A percentile compares a stretch with the other conserved stretches of the same genome.
Evolutionary conservation across 1,140 invertebrate genomes (phyloP).

Genomic region (Planococcus citri): DNA sequence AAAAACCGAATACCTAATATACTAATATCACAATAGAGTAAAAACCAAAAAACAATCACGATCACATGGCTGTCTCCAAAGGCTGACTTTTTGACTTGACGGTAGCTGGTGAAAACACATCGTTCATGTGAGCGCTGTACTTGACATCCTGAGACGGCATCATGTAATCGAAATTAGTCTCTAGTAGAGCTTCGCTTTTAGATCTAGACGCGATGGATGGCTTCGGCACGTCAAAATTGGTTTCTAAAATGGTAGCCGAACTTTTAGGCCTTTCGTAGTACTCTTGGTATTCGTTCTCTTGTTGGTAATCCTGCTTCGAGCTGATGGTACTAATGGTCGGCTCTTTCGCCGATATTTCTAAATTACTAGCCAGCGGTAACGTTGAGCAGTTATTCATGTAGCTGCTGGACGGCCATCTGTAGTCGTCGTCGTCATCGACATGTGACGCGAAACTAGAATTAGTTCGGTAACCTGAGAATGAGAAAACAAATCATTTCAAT

Average conservation of each 20-base stretch:
- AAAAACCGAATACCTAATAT: too few relatives aligned
- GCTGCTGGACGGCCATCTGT: background rate
- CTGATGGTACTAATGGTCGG: background rate
- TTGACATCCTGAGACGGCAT: constrained; percentile 37
- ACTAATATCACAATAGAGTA: too few relatives aligned
- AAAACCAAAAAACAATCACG: too few relatives aligned
- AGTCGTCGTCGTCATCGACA: constrained; percentile 12
- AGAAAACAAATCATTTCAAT: too few relatives aligned
- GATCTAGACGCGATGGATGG: constrained; percentile 37
- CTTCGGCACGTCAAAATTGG: background rate
- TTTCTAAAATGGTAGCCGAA: constrained; percentile 25
- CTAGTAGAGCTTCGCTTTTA: constrained; percentile 61
- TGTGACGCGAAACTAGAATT: constrained; percentile 16
- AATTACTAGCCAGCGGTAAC: background rate
- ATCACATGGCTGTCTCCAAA: constrained; percentile 71
- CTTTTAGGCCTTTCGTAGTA: constrained; percentile 23
- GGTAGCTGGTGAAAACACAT: constrained; percentile 25
- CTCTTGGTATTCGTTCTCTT: constrained; percentile 13
- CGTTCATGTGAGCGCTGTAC: background rate
- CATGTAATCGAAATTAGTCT: constrained; percentile 55
- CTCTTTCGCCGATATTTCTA: background rate
- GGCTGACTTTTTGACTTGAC: constrained; percentile 67
- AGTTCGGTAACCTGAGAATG: constrained; percentile 2
- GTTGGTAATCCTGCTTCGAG: constrained; percentile 20
- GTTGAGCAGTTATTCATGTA: constrained; percentile 8